Evolutionary conservation across 1,140 invertebrate genomes (phyloP).

Genomic region (Eumaeus atala): DNA sequence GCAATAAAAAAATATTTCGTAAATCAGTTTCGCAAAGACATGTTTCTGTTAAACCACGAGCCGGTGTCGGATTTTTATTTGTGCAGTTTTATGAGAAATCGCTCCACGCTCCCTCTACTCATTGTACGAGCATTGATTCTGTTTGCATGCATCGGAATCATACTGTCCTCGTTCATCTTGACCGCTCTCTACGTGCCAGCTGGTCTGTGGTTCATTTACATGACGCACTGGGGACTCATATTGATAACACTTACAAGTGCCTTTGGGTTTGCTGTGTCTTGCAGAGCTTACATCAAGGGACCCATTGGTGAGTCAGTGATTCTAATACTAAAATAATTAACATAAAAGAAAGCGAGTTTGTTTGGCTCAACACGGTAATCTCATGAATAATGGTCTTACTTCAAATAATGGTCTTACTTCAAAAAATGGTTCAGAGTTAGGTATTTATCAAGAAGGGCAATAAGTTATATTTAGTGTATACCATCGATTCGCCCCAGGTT

Average conservation of each 20-base stretch:
- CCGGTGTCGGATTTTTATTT: slow-evolving; percentile 44
- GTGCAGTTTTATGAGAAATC: slow-evolving; percentile 41
- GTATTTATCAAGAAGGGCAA: too few relatives aligned
- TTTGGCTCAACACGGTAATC: too few relatives aligned
- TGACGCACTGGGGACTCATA: slow-evolving; percentile 56
- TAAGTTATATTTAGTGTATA: too few relatives aligned
- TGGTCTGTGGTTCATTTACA: slow-evolving; percentile 42
- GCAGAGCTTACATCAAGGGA: slow-evolving; percentile 30
- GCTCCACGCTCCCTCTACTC: slow-evolving; percentile 37
- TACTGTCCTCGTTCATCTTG: slow-evolving; percentile 39
- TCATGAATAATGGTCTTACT: too few relatives aligned
- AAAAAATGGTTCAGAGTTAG: too few relatives aligned
- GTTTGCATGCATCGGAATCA: slow-evolving; percentile 35
- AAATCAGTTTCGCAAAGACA: slow-evolving; percentile 34
- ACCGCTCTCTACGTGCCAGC: slow-evolving; percentile 10
- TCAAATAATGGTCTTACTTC: too few relatives aligned
- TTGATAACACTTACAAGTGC: slow-evolving; percentile 38
- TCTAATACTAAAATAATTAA: not conserved
- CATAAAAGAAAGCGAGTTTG: too few relatives aligned
- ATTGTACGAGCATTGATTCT: slow-evolving; percentile 41
- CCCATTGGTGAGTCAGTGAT: slow-evolving; percentile 42
- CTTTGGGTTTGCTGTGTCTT: slow-evolving; percentile 39
- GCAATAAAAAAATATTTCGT: slow-evolving; percentile 45
- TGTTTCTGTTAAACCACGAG: slow-evolving; percentile 40
- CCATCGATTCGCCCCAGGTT: too few relatives aligned